Evolutionary conservation across 2,113 vertebrate genomes (phyloP).

Genomic region (Tinamus guttatus): DNA sequence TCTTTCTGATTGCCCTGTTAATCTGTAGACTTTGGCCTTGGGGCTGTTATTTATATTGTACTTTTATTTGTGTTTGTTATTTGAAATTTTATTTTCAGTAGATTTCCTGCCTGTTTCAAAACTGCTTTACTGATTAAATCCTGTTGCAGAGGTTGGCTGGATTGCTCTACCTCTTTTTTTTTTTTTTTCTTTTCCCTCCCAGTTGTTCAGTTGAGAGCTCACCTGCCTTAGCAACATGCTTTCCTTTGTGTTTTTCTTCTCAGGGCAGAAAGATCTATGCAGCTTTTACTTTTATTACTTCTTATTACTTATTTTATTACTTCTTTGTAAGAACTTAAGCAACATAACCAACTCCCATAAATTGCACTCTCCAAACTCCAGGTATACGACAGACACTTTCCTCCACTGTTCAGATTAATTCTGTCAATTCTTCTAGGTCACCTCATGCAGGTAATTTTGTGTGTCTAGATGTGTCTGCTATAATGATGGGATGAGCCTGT

Average conservation of each 20-base stretch:
- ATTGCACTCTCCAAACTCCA: background rate
- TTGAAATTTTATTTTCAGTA: constrained; percentile 52
- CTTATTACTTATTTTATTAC: constrained; percentile 47
- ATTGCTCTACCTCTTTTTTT: background rate
- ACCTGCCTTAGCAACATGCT: constrained; percentile 41
- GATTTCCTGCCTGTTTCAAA: constrained; percentile 4
- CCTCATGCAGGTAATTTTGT: background rate
- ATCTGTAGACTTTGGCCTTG: constrained; percentile 64
- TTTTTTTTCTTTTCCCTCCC: background rate
- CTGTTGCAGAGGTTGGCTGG: background rate
- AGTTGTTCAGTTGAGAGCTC: background rate
- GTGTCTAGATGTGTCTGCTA: background rate
- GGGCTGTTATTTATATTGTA: constrained; percentile 53
- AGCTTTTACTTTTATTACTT: constrained; percentile 54
- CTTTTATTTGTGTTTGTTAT: constrained; percentile 54
- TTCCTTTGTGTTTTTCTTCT: constrained; percentile 55
- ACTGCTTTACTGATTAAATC: constrained; percentile 48
- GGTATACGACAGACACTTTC: background rate
- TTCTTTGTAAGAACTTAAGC: background rate
- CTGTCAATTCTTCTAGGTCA: background rate
- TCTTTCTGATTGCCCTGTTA: constrained; percentile 48
- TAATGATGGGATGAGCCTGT: background rate
- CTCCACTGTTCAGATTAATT: background rate
- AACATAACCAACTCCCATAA: constrained; percentile 22
- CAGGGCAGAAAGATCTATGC: constrained; percentile 29